Evolutionary conservation across 2,113 vertebrate species (phyloP).

Genomic region (Mola mola): DNA sequence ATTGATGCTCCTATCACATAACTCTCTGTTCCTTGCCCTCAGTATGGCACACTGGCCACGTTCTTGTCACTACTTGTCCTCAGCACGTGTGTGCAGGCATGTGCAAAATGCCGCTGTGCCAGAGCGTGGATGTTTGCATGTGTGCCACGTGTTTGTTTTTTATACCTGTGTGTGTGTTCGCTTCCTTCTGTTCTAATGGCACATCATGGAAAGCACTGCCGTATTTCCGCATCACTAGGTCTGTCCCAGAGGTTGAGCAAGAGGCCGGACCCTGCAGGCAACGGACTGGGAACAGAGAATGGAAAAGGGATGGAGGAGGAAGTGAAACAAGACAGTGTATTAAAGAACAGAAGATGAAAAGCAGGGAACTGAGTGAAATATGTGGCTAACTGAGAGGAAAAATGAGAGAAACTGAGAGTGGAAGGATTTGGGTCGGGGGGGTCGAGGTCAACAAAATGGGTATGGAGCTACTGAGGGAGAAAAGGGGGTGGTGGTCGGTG

Average conservation of each 20-base stretch:
- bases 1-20: conserved; percentile 69
- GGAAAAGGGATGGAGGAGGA: conserved; percentile 14
- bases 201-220: conserved; percentile 52
- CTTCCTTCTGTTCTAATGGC: conserved; percentile 44
- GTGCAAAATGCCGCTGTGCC: conserved; percentile 18
- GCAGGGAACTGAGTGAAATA: not conserved
- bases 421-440: not conserved
- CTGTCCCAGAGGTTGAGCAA: conserved; percentile 51
- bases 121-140: conserved; percentile 47
- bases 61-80: conserved; percentile 51
- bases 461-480: not conserved
- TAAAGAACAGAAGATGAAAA: conserved; percentile 17
- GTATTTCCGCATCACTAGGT: conserved; percentile 72
- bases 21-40: conserved; percentile 35
- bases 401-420: conserved; percentile 3
- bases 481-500: not conserved
- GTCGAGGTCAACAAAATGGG: not conserved
- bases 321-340: conserved; percentile 18
- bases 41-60: conserved; percentile 36
- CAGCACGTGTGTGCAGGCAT: conserved; percentile 17
- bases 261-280: conserved; percentile 41
- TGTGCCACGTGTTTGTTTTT: conserved; percentile 27
- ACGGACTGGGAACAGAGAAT: conserved; percentile 40
- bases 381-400: conserved; percentile 20
- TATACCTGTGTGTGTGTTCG: conserved; percentile 1